phyloP scores from a whole-genome alignment of 35 echinoderm and acorn worm genomes.

The Chiridota heheva region DNA sequence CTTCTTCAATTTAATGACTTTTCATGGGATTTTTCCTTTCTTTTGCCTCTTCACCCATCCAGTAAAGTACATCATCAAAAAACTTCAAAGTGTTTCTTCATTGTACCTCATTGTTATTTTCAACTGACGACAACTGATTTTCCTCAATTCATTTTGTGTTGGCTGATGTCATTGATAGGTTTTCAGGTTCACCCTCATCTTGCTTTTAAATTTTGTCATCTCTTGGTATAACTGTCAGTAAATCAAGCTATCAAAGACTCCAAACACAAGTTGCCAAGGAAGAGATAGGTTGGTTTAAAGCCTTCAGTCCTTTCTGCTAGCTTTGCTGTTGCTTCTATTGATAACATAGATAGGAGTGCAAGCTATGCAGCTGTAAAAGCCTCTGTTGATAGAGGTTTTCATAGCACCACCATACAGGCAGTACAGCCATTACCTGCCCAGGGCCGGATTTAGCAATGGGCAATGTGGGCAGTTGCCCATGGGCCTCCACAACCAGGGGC shows the following conservation, averaged over 20 bases:
- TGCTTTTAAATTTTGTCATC: conserved; percentile 1
- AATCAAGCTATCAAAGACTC: background rate
- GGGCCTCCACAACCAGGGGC: background rate
- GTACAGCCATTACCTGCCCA: conserved; percentile 23
- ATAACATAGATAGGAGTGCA: conserved; percentile 40
- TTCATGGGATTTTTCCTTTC: background rate
- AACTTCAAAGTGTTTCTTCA: background rate
- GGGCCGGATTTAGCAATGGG: background rate
- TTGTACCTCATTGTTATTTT: background rate
- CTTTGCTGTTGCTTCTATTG: conserved; percentile 40
- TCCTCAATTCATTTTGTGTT: conserved; percentile 8
- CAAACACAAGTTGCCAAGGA: conserved; percentile 12
- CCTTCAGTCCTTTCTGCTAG: background rate
- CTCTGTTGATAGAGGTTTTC: conserved; percentile 1
- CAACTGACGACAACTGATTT: background rate
- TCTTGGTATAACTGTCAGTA: conserved; percentile 9
- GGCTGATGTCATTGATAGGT: conserved; percentile 7
- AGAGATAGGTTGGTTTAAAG: conserved; percentile 29
- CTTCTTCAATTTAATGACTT: background rate
- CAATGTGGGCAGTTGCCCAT: background rate
- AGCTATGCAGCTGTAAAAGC: conserved; percentile 10
- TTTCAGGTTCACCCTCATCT: background rate
- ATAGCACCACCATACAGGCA: conserved; percentile 26
- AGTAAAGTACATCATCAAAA: background rate
- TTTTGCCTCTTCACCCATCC: background rate